Conservation (phyloP, 2,888 invertebrate genomes). For the Tetragnatha montana region DNA sequence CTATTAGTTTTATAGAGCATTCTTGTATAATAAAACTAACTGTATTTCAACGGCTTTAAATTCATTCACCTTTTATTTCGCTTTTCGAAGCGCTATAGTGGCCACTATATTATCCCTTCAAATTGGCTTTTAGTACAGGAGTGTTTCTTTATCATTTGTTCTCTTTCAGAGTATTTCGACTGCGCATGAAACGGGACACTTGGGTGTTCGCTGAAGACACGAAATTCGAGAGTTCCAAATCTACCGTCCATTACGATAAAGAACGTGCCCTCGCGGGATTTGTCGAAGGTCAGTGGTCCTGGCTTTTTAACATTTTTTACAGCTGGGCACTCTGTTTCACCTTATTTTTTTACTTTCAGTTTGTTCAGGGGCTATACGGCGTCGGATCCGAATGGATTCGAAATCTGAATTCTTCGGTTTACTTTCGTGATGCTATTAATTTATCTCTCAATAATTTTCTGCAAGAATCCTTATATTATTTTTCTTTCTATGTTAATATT, state of each 20-base stretch:
- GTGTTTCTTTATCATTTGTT: not conserved
- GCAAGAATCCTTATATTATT: no score
- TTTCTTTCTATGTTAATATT: no score
- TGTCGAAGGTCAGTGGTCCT: constrained; percentile 82
- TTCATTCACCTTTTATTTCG: not conserved
- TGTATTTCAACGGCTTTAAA: not conserved
- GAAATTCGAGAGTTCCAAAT: constrained; percentile 80
- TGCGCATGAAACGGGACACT: constrained; percentile 82
- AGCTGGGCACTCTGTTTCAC: not conserved
- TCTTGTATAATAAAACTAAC: no score
- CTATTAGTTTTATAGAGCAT: no score
- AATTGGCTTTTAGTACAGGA: no score
- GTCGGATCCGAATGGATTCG: not conserved
- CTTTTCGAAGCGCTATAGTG: no score
- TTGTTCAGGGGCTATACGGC: not conserved
- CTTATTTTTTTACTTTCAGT: constrained; percentile 24
- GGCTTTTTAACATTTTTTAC: not conserved
- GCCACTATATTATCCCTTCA: no score
- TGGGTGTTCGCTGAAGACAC: constrained; percentile 86
- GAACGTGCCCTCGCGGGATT: constrained; percentile 85
- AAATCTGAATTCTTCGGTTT: not conserved
- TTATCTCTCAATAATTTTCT: no score
- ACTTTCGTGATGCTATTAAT: no score
- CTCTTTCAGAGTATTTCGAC: constrained; percentile 83
- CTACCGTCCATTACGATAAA: constrained; percentile 78